Evolutionary conservation across 2,888 invertebrate species (phyloP).

Genomic region (Gisinianus flammeolus): DNA sequence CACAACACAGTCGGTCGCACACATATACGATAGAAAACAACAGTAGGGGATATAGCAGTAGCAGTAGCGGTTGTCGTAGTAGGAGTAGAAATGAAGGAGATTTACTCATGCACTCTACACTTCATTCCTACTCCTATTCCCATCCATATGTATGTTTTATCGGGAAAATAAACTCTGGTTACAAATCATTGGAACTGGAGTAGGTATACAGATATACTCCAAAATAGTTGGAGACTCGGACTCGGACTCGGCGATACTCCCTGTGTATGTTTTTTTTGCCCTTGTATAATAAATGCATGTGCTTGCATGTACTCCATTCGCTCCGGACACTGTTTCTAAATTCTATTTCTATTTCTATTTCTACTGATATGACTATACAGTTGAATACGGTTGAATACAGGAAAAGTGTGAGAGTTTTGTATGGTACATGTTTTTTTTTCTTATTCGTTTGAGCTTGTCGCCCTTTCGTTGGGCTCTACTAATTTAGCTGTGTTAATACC

Average conservation of each 20-base stretch:
- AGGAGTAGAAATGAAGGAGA: background rate
- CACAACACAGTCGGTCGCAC: background rate
- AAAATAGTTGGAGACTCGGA: background rate
- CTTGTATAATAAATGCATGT: background rate
- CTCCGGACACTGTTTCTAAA: no score
- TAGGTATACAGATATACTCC: no score
- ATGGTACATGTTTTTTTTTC: no score
- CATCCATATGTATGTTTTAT: background rate
- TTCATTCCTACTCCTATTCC: background rate
- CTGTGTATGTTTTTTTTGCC: background rate
- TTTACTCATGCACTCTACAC: background rate
- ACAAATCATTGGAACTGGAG: slow-evolving; percentile 33
- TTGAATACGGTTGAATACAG: background rate
- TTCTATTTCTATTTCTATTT: no score
- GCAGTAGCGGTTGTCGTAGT: slow-evolving; percentile 5
- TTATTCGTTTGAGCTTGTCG: background rate
- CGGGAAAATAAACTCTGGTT: slow-evolving; percentile 24
- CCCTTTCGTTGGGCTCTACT: background rate
- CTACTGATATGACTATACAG: background rate
- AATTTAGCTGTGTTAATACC: slow-evolving; percentile 10
- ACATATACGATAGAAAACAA: background rate
- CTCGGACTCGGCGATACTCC: background rate
- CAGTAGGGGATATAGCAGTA: background rate
- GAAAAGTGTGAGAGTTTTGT: no score
- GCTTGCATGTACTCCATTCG: background rate